Base-by-base conservation (phyloP, 2,113 vertebrate species). In the Myiozetetes cayanensis region DNA sequence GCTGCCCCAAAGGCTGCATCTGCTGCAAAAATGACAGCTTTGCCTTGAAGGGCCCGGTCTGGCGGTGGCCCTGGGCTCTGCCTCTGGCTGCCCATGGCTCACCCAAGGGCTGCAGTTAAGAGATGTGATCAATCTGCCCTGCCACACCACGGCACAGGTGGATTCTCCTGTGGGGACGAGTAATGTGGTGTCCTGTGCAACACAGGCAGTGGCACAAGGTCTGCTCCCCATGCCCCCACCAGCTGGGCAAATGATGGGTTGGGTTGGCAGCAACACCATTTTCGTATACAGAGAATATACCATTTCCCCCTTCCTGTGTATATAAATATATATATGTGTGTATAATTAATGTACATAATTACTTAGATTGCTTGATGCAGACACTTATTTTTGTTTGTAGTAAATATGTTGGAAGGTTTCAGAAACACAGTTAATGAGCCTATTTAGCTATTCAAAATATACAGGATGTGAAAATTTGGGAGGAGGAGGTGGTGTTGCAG, bases 401-500 rank as follows among this genome's bases (percentile, higher is more conserved):
- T 92, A 93, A 91, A 89, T 87, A 81, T 7, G 28, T 67, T 41
- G 58, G 39, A 72, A 92, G 66, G 46, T 20, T 71, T 89, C 47
- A 72, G 76, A 94, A 92, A 90, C 58, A 68, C 61, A 81, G 80
- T 89, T 92, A 94, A 94, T 1, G 13, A 89, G 44, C 12, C 10
- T 92, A 35, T 87, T 91, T 93, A 94, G 49, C 46, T 93, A 89
- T 91, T 82, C 35, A 78, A 78, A 95, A 76, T 83, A 68, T 6
- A 59, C 19, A 41, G 43, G 58, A 37, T 25, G 44, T 91, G 91
- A 72, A 96, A 79, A 58, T 91, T 84, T 23, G 37, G n/a, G 73
- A 81, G 68, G 75, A 47, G 56, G 53, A 94, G 59, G 35, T 84
- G 55, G 35, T 84, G 30, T 33, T 75, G 83, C 1, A 10, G 61